Conservation (phyloP, 1,140 invertebrate genomes). For the Akabosia matsudoensis region DNA sequence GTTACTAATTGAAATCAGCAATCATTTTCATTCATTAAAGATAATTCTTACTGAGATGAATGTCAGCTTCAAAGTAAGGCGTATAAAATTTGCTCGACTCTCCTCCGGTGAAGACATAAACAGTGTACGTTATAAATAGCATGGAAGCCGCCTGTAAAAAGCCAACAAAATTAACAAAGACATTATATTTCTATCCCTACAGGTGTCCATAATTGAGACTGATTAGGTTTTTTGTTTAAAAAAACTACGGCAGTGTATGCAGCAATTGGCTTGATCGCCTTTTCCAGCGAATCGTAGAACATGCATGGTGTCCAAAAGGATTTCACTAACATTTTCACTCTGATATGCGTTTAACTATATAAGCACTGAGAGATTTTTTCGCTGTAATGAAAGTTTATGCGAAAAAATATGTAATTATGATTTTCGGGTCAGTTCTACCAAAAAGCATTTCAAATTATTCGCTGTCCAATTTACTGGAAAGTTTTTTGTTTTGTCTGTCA, state of each 20-base stretch:
- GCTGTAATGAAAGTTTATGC: too few species aligned
- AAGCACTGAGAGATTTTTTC: too few species aligned
- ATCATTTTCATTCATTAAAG: conserved; percentile 1
- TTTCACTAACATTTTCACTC: too few species aligned
- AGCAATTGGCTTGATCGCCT: conserved; percentile 70
- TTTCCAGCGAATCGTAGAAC: conserved; percentile 73
- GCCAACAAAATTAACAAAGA: conserved; percentile 27
- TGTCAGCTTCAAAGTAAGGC: conserved; percentile 80
- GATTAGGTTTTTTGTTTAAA: not conserved
- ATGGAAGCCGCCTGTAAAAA: conserved; percentile 65
- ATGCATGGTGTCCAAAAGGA: conserved; percentile 83
- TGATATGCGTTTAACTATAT: too few species aligned
- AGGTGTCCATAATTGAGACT: too few species aligned
- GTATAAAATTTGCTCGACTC: conserved; percentile 82
- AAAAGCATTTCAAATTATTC: too few species aligned
- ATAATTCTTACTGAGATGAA: not conserved
- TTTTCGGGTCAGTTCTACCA: too few species aligned
- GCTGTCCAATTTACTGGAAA: too few species aligned
- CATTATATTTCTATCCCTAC: too few species aligned
- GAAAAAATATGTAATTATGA: too few species aligned
- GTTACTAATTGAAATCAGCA: too few species aligned
- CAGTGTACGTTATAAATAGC: conserved; percentile 68
- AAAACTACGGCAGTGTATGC: conserved; percentile 65
- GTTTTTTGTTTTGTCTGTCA: too few species aligned
- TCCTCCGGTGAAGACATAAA: conserved; percentile 73